These are phyloP conservation scores for Pantala flavescens DNA, from an alignment of 1,140 invertebrate genomes.

Conservation along the genomic window DNA sequence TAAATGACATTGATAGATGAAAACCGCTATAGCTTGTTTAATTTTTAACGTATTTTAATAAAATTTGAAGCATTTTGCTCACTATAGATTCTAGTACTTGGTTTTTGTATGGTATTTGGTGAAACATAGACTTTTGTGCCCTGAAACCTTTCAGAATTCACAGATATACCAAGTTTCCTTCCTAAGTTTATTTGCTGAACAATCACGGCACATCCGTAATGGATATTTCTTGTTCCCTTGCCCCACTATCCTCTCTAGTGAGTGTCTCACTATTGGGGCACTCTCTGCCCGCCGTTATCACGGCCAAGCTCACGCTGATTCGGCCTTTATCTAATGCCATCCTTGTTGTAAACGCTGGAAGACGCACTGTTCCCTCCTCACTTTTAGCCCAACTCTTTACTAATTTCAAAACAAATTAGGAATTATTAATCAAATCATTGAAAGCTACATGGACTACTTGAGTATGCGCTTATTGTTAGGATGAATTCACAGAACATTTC, in stretches of 20 bases:
- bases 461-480: too few species aligned
- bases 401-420: too few species aligned
- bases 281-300: not conserved
- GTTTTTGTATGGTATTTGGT: not conserved
- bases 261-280: not conserved
- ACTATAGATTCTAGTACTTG: too few species aligned
- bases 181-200: not conserved
- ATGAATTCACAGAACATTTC: too few species aligned
- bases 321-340: not conserved
- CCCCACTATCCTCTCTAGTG: not conserved
- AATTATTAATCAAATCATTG: too few species aligned
- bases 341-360: not conserved
- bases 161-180: not conserved
- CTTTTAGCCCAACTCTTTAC: conserved; percentile 10
- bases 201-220: not conserved
- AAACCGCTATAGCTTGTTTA: not conserved
- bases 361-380: not conserved
- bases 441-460: too few species aligned
- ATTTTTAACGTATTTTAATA: not conserved
- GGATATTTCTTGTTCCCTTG: not conserved
- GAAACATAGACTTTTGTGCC: not conserved
- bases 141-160: not conserved
- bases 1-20: not conserved
- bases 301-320: not conserved
- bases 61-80: not conserved